Evolutionary conservation across 2,113 vertebrate species (phyloP).

Genomic region (Nicator chloris): DNA sequence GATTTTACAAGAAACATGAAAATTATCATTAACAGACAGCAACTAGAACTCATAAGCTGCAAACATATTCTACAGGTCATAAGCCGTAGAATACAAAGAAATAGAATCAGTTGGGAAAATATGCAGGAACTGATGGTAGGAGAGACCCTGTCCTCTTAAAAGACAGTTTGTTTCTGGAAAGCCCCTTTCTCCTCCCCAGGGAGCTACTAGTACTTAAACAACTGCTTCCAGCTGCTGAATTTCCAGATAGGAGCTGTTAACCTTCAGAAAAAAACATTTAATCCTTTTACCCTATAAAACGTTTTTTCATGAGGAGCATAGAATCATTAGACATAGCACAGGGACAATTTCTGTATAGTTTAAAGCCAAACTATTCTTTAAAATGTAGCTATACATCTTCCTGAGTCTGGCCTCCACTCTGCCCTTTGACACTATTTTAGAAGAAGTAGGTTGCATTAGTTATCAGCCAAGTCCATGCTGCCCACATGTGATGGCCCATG

Average conservation of each 20-base stretch:
- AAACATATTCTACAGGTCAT: no score
- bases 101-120: neutral
- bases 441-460: neutral
- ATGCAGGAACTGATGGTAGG: neutral
- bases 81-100: neutral
- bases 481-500: neutral
- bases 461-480: neutral
- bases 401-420: neutral
- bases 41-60: neutral
- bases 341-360: neutral
- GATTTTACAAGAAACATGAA: neutral
- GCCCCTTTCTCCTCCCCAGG: neutral
- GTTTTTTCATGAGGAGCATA: neutral
- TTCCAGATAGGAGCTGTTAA: neutral
- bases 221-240: neutral
- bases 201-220: neutral
- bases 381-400: neutral
- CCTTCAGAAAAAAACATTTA: neutral
- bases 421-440: neutral
- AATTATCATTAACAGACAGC: neutral
- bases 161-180: neutral
- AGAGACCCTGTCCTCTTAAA: neutral
- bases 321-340: neutral
- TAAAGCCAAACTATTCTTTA: neutral
- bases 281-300: neutral